Evolutionary conservation across 1,140 invertebrate species (phyloP), one percentile per base, ranked within the genome.

Genomic region (Drosophila orena): DNA sequence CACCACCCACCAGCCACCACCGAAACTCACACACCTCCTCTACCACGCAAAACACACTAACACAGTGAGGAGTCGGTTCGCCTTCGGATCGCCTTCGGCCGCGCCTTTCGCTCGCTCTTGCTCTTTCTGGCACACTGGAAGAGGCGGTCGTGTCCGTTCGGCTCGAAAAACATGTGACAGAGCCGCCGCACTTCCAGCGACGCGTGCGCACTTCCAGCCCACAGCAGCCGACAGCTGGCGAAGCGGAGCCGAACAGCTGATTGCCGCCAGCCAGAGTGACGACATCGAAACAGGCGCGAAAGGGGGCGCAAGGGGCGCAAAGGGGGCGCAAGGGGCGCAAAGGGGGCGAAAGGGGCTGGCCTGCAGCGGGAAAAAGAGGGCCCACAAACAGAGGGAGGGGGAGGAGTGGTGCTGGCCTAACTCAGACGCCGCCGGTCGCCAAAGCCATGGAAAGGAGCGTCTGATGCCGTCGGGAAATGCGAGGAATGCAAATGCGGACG

Each of bases 81-180:
- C 10, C 42, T 60, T 44, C 30, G 35, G 54, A 43, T 49, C 17
- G 60, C 10, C 42, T 60, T 44, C 30, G 52, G 65, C 52, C 56
- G 14, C 40, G 35, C 47, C 54, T 42, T 75, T 34, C 37, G 49
- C 53, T 56, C 55, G 30, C 40, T 46, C 47, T 69, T 69, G 66
- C 64, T 62, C 56, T 62, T 78, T 86, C 72, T 86, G 79, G 83
- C 84, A 88, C 83, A 88, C 86, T 88, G 83, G 83, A 88, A 88
- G 52, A 44, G 50, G 57, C 69, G 59, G 14, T 69, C 57, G 34
- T 22, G 27, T 8, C 30, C 30, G 14, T 61, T 37, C 47, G 15
- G 50, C 38, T 50, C 58, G 34, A 38, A 53, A 68, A 85, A 85
- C 81, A 85, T 85, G 81, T 85, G 83, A 88, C 65, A 65, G 72